phyloP scores from a whole-genome alignment of 1,140 invertebrate genomes.

The Bradynema listronoti region DNA sequence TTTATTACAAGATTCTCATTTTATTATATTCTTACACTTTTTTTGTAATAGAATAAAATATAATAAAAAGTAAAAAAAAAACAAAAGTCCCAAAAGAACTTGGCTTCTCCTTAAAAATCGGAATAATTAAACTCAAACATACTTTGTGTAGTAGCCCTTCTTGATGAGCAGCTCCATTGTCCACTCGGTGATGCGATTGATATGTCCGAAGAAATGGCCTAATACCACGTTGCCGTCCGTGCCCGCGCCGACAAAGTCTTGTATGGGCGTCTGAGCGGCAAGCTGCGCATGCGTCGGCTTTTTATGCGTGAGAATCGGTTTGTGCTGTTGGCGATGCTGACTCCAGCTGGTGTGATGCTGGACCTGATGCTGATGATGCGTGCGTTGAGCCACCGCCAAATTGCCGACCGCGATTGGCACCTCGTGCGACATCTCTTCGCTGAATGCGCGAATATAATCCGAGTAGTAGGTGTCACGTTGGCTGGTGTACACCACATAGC shows the following conservation, averaged over 20 bases:
- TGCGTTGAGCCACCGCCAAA: background rate
- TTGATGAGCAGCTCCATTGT: constrained; percentile 52
- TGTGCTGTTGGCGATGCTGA: constrained; percentile 7
- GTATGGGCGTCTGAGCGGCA: constrained; percentile 15
- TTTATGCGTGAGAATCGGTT: background rate
- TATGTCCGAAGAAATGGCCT: constrained; percentile 50
- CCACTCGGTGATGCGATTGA: constrained; percentile 54
- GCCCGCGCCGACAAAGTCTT: constrained; percentile 18
- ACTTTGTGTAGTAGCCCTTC: constrained; percentile 53
- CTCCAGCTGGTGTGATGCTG: no score
- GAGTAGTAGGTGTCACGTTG: constrained; percentile 44
- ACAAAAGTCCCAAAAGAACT: no score
- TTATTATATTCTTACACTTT: no score
- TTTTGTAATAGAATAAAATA: no score
- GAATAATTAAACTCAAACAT: no score
- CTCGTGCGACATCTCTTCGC: background rate
- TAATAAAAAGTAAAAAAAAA: no score
- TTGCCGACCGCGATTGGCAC: background rate
- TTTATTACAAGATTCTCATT: no score
- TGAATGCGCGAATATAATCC: constrained; percentile 20
- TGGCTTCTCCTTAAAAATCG: no score
- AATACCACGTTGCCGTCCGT: constrained; percentile 25
- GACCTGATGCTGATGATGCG: constrained; percentile 1
- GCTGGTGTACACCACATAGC: constrained; percentile 52
- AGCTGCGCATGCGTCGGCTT: constrained; percentile 5